Evolutionary conservation across 1,140 invertebrate species (phyloP).

Genomic region (Orussus abietinus): DNA sequence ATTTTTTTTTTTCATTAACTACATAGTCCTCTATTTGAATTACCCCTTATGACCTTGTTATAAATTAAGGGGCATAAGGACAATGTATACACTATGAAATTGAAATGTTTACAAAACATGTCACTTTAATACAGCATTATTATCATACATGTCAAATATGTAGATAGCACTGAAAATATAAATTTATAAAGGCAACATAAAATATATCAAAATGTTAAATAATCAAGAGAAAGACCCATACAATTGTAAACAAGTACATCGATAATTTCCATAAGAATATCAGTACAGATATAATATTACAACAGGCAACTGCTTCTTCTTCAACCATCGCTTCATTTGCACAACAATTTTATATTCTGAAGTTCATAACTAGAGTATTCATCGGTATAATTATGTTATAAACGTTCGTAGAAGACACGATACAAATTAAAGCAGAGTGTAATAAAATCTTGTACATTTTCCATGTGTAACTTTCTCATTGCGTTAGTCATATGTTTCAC

Average conservation of each 20-base stretch:
- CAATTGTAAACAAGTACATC: conserved; percentile 7
- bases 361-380: conserved; percentile 25
- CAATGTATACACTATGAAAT: conserved; percentile 23
- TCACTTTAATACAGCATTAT: conserved; percentile 42
- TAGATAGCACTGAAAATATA: conserved; percentile 44
- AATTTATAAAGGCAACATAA: conserved; percentile 40
- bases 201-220: conserved; percentile 25
- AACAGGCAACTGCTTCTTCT: conserved; percentile 22
- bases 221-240: conserved; percentile 19
- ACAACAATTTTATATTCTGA: conserved; percentile 28
- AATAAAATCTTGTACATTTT: conserved; percentile 33
- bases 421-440: conserved; percentile 35
- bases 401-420: conserved; percentile 31
- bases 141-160: conserved; percentile 47
- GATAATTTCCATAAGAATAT: conserved; percentile 10
- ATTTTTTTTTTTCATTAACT: too few species aligned
- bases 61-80: too few species aligned
- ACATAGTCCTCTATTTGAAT: too few species aligned
- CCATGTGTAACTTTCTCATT: conserved; percentile 35
- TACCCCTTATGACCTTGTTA: too few species aligned
- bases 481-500: conserved; percentile 28
- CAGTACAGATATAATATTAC: conserved; percentile 14
- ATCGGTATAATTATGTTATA: conserved; percentile 22
- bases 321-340: conserved; percentile 15
- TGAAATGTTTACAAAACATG: conserved; percentile 47